Base-by-base conservation (phyloP, 2,113 vertebrate species). In the Trogon melanurus region DNA sequence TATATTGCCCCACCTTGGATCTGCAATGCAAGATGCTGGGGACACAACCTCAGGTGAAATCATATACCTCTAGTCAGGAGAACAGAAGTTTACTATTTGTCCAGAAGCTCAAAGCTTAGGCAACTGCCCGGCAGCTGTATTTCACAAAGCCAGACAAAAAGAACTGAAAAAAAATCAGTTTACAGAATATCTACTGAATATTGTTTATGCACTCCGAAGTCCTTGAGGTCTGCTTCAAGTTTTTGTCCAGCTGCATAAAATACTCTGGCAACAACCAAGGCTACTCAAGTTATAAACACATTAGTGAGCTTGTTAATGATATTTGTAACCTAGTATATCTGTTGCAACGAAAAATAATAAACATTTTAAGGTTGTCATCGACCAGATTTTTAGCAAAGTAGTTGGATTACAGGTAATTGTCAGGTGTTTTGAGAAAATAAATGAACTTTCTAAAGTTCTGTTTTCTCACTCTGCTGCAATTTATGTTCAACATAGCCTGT, bases 231-330 rank as follows among this genome's bases (percentile, higher is more conserved):
- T 72, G 16, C 30, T 58, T 27, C 20, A 82, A 47, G 14, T 16
- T 93, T 91, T 84, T 72, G 16, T 61, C 48, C 73, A 82, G 44
- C 34, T 93, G 44, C 72, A 34, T 86, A 88, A 96, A 91, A 92
- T 67, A 71, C 60, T 69, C 41, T 44, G 80, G 44, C 32, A 84
- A 53, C 13, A 61, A 62, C 2, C 7, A 56, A 25, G 45, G 23
- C 2, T 71, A 34, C 71, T 93, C 67, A 71, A 76, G 38, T 48
- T 74, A 44, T 70, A 85, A 88, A 91, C 6, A 38, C 34, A 45
- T 91, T 81, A 83, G 23, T 62, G 22, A 10, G 3, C 41, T 83
- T 86, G 51, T 34, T 90, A 80, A 60, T 54, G 66, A 72, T 23
- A 74, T 13, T 17, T 56, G 58, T 58, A 70, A 71, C 5, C 13